Conservation (phyloP, 2,888 invertebrate species). For the Drosophila mimica region DNA sequence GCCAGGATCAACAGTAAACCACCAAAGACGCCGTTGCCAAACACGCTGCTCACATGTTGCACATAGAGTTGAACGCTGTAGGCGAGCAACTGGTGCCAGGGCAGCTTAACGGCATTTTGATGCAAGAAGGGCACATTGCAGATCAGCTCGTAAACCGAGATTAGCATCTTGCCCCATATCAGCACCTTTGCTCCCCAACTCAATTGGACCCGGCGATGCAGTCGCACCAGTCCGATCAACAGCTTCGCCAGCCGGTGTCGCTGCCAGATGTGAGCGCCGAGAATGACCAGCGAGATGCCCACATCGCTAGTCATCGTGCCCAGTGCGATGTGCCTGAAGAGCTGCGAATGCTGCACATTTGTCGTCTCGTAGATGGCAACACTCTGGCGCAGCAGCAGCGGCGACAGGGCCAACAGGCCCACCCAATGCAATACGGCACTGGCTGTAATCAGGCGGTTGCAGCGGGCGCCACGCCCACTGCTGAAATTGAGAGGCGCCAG, state of each 20-base stretch:
- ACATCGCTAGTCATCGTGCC: conserved; percentile 63
- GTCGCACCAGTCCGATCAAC: conserved; percentile 34
- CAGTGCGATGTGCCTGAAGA: conserved; percentile 63
- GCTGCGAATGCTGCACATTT: conserved; percentile 61
- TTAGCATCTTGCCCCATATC: conserved; percentile 69
- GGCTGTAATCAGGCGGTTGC: conserved; percentile 35
- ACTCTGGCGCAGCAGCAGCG: conserved; percentile 58
- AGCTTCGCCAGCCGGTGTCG: conserved; percentile 47
- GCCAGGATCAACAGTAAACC: conserved; percentile 66
- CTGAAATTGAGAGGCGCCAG: conserved; percentile 65
- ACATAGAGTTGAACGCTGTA: conserved; percentile 73
- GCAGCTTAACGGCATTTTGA: conserved; percentile 52
- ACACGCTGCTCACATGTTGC: conserved; percentile 72
- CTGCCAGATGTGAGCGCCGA: conserved; percentile 53
- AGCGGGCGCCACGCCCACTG: conserved; percentile 26
- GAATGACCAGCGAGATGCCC: conserved; percentile 56
- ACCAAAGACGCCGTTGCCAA: conserved; percentile 70
- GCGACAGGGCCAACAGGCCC: conserved; percentile 48
- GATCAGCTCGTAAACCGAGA: conserved; percentile 71
- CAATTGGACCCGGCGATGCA: conserved; percentile 33
- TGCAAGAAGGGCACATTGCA: conserved; percentile 77
- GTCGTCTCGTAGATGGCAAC: conserved; percentile 62
- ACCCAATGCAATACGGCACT: conserved; percentile 48
- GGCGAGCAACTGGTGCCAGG: conserved; percentile 61
- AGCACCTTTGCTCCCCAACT: conserved; percentile 49